These are phyloP conservation scores for Heliopora coerulea DNA, from an alignment of 92 coral and sea anemone genomes.

Conservation along the genomic window DNA sequence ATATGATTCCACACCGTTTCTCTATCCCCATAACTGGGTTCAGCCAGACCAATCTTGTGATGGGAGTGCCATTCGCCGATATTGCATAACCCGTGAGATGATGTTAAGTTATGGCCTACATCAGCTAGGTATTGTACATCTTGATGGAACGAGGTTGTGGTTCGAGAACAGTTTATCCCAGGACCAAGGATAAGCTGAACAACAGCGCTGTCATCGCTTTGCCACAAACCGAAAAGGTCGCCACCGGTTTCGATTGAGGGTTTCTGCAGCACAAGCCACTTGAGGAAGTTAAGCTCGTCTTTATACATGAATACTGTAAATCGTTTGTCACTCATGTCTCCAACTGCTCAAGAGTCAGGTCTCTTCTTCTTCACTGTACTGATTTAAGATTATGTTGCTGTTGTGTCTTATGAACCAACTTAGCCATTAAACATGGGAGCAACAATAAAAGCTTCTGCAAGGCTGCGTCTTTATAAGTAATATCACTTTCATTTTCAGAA, in stretches of 20 bases:
- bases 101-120: conserved; percentile 63
- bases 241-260: conserved; percentile 57
- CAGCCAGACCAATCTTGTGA: conserved; percentile 60
- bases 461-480: too few species aligned
- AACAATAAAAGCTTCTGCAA: too few species aligned
- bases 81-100: conserved; percentile 67
- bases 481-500: too few species aligned
- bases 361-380: too few species aligned
- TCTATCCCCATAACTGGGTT: conserved; percentile 76
- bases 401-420: too few species aligned
- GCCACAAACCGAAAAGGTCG: conserved; percentile 76
- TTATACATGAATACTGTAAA: conserved; percentile 24
- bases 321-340: not conserved
- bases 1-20: conserved; percentile 63
- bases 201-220: conserved; percentile 54
- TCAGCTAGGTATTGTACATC: conserved; percentile 62
- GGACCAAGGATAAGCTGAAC: conserved; percentile 59
- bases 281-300: conserved; percentile 10
- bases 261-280: conserved; percentile 33
- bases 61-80: conserved; percentile 98
- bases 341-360: too few species aligned
- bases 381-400: too few species aligned
- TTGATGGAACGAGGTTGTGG: conserved; percentile 68
- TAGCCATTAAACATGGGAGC: too few species aligned
- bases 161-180: conserved; percentile 60